These are phyloP conservation scores for Leptura quadrifasciata DNA, from an alignment of 2,888 invertebrate genomes.

Conservation along the genomic window DNA sequence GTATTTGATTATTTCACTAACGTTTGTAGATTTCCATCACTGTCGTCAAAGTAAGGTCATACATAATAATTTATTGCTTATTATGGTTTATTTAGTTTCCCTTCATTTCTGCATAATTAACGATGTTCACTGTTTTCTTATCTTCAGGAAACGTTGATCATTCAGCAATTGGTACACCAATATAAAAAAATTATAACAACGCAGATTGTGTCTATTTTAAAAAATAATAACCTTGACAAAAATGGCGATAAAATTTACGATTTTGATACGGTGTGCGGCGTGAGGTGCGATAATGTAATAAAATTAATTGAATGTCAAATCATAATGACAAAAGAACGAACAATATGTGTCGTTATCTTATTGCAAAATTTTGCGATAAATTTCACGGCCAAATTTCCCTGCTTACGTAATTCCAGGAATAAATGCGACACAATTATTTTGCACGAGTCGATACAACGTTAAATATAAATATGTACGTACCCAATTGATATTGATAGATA, in stretches of 20 bases:
- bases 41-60: no score
- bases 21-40: no score
- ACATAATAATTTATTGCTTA: no score
- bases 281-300: conserved; percentile 4
- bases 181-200: conserved; percentile 4
- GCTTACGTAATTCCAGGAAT: conserved; percentile 35
- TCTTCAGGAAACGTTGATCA: conserved; percentile 12
- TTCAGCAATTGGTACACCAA: neutral
- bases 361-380: conserved; percentile 34
- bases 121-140: neutral
- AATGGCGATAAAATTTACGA: conserved; percentile 27
- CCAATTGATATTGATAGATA: no score
- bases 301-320: conserved; percentile 29
- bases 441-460: conserved; percentile 17
- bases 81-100: no score
- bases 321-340: conserved; percentile 3
- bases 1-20: no score
- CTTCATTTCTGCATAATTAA: no score
- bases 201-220: neutral
- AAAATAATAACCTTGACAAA: conserved; percentile 26
- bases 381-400: conserved; percentile 40
- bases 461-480: conserved; percentile 23
- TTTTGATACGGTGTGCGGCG: conserved; percentile 5
- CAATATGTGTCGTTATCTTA: conserved; percentile 16
- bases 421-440: conserved; percentile 35